These are phyloP conservation scores for Ochropleura plecta DNA, from an alignment of 2,888 invertebrate genomes.

Conservation along the genomic window DNA sequence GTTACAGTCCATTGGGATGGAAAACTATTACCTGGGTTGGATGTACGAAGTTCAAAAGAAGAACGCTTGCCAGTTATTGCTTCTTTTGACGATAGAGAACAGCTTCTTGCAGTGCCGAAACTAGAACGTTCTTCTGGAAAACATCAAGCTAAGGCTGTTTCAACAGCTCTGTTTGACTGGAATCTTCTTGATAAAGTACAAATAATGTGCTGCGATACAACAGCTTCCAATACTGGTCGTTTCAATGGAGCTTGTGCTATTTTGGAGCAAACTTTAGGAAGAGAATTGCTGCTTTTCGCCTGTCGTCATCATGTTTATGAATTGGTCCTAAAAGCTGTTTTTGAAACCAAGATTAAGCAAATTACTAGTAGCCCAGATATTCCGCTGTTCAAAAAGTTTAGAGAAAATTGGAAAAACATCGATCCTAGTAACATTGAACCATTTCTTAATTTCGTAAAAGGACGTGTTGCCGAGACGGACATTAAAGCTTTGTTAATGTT, in stretches of 20 bases:
- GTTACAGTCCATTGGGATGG: neutral
- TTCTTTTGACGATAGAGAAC: no score
- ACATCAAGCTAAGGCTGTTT: neutral
- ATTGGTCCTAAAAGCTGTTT: no score
- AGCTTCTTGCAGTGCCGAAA: neutral
- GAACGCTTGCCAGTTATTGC: no score
- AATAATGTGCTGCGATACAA: neutral
- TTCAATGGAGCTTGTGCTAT: neutral
- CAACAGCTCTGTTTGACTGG: neutral
- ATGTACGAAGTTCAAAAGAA: no score
- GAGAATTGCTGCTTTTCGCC: neutral
- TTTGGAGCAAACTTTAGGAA: neutral
- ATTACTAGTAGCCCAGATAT: neutral
- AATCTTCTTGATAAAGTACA: neutral
- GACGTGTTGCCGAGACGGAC: no score
- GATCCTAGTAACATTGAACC: neutral
- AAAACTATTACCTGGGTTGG: neutral
- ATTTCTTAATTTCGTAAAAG: no score
- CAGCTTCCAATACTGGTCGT: neutral
- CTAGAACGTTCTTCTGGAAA: no score
- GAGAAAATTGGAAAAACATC: neutral
- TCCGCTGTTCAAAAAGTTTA: neutral
- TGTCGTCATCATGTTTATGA: no score
- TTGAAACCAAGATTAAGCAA: neutral
- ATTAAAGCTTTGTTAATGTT: no score